Conservation (phyloP, 1,140 invertebrate species). For the Leptonema lineaticorne region DNA sequence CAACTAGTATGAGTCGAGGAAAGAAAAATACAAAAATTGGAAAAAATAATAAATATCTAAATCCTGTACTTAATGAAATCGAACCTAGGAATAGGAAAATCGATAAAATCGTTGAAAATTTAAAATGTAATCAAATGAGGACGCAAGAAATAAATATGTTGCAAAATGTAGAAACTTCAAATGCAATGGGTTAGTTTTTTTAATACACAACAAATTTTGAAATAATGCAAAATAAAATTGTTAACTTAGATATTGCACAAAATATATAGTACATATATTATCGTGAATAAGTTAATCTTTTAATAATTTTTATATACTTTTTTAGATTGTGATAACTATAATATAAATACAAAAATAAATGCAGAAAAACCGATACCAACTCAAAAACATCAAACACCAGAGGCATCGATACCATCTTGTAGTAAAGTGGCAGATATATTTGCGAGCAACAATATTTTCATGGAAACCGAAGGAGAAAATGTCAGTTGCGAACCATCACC, state of each 20-base stretch:
- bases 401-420: background rate
- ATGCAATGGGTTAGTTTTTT: background rate
- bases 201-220: background rate
- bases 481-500: conserved; percentile 33
- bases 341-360: background rate
- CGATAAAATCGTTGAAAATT: conserved; percentile 39
- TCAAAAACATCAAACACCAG: conserved; percentile 17
- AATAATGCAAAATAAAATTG: background rate
- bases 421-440: conserved; percentile 38
- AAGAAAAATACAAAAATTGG: conserved; percentile 30
- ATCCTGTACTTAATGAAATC: conserved; percentile 37
- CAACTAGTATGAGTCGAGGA: background rate
- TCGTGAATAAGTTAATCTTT: too few relatives aligned
- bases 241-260: too few relatives aligned
- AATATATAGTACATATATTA: too few relatives aligned
- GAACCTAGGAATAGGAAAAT: conserved; percentile 41
- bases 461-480: conserved; percentile 37
- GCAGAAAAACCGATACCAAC: conserved; percentile 14
- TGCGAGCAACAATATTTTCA: conserved; percentile 38
- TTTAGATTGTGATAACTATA: conserved; percentile 12
- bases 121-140: conserved; percentile 38
- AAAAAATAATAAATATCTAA: conserved; percentile 34
- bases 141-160: conserved; percentile 21
- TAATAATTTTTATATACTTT: too few relatives aligned
- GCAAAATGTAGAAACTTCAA: background rate